Percentiles rank a stretch among this genome's conserved stretches.
Conservation (phyloP, 2,113 vertebrate genomes). For the Talpa occidentalis region DNA sequence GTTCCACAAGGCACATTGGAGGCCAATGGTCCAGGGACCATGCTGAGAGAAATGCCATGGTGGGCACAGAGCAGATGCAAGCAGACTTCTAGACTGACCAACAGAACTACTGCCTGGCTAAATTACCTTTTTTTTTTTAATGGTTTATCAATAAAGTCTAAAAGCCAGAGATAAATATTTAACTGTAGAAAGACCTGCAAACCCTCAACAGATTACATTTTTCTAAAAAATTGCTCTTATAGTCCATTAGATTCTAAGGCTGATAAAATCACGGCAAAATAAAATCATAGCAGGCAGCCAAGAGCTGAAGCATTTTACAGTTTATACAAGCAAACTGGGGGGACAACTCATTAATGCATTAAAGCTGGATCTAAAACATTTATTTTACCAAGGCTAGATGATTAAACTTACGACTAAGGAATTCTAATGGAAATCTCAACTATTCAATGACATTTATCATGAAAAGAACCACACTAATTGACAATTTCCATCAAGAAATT, state of each 20-base stretch:
- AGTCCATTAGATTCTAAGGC: neutral
- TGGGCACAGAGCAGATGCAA: neutral
- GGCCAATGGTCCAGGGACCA: neutral
- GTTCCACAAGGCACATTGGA: neutral
- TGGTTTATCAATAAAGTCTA: neutral
- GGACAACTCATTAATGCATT: constrained; percentile 35
- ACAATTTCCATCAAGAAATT: constrained; percentile 52
- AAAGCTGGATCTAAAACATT: constrained; percentile 43
- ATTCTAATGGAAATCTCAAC: neutral
- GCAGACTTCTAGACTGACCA: neutral
- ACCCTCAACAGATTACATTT: constrained; percentile 25
- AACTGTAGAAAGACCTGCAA: neutral
- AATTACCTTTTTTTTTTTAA: constrained; percentile 36
- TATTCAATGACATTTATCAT: neutral
- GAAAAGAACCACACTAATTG: constrained; percentile 8
- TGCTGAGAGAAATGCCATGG: neutral
- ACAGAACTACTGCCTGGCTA: neutral
- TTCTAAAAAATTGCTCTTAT: constrained; percentile 23
- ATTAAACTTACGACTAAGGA: constrained; percentile 29
- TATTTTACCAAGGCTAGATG: constrained; percentile 29
- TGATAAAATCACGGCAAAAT: constrained; percentile 32
- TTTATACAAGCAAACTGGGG: constrained; percentile 40
- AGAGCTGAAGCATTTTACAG: neutral
- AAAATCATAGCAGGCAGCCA: constrained; percentile 26
- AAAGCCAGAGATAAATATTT: constrained; percentile 38